A percentile compares a stretch with the other conserved stretches of the same genome.
These are phyloP conservation scores for Leptinotarsa lineolata DNA, from an alignment of 1,140 invertebrate genomes.

Conservation along the genomic window DNA sequence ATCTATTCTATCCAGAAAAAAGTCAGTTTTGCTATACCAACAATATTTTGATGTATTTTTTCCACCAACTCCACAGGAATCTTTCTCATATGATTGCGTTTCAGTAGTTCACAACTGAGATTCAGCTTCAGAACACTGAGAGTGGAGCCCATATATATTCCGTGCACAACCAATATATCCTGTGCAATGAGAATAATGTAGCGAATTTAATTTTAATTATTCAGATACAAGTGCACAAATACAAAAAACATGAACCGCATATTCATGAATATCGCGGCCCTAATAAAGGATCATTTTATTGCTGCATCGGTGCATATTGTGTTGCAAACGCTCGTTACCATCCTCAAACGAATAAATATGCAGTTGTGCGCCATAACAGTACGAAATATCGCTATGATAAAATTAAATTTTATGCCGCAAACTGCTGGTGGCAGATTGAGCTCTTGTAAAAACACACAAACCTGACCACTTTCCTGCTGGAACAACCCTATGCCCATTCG, in stretches of 20 bases:
- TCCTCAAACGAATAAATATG: slow-evolving; percentile 36
- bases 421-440: slow-evolving; percentile 43
- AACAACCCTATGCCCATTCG: slow-evolving; percentile 39
- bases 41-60: background rate
- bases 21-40: no score
- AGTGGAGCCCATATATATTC: slow-evolving; percentile 4
- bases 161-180: slow-evolving; percentile 24
- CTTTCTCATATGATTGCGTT: no score
- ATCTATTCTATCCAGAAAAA: no score
- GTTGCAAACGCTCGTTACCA: slow-evolving; percentile 28
- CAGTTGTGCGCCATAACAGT: slow-evolving; percentile 37
- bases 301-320: slow-evolving; percentile 36
- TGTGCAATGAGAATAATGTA: slow-evolving; percentile 29
- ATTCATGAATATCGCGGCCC: slow-evolving; percentile 37
- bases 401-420: slow-evolving; percentile 46
- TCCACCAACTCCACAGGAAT: no score
- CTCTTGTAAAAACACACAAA: slow-evolving; percentile 46
- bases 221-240: slow-evolving; percentile 35
- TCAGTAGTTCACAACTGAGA: no score
- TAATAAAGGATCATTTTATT: slow-evolving; percentile 40
- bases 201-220: slow-evolving; percentile 33
- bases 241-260: slow-evolving; percentile 37
- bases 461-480: slow-evolving; percentile 38
- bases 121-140: background rate
- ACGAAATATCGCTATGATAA: slow-evolving; percentile 40